Evolutionary conservation across 2,888 invertebrate species (phyloP).

Genomic region (Xylophagus ater): DNA sequence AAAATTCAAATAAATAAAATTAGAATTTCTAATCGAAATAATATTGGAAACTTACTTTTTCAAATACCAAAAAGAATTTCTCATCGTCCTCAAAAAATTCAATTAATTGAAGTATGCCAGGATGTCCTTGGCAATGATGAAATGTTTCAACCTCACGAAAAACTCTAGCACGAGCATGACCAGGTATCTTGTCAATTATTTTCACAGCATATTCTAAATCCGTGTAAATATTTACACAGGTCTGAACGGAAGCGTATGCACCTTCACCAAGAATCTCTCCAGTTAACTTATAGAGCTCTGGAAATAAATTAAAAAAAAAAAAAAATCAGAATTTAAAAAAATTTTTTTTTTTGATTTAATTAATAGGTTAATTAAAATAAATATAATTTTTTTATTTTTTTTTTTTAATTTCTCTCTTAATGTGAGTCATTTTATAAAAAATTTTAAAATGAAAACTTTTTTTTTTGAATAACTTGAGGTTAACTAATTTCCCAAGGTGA

Average conservation of each 20-base stretch:
- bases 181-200: constrained; percentile 90
- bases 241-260: constrained; percentile 91
- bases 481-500: too few species aligned
- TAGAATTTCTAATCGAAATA: too few species aligned
- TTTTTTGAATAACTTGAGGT: too few species aligned
- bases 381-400: too few species aligned
- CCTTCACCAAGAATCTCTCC: constrained; percentile 95
- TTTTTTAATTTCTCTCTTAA: too few species aligned
- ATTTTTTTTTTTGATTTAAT: too few species aligned
- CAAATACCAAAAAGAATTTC: constrained; percentile 95
- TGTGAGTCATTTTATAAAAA: too few species aligned
- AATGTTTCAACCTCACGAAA: constrained; percentile 98
- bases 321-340: too few species aligned
- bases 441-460: too few species aligned
- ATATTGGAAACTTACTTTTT: constrained; percentile 75
- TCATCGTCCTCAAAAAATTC: constrained; percentile 97
- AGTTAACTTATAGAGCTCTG: constrained; percentile 90
- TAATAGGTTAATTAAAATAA: too few species aligned
- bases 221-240: constrained; percentile 83
- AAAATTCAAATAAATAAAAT: constrained; percentile 16
- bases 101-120: constrained; percentile 93
- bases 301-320: constrained; percentile 25
- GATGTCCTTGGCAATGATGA: constrained; percentile 95
- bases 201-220: constrained; percentile 95
- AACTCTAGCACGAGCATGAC: constrained; percentile 83